Evolutionary conservation across 2,797 vertebrate species (phyloP), one percentile per base, ranked within the genome.

Genomic region (Ara ararauna): DNA sequence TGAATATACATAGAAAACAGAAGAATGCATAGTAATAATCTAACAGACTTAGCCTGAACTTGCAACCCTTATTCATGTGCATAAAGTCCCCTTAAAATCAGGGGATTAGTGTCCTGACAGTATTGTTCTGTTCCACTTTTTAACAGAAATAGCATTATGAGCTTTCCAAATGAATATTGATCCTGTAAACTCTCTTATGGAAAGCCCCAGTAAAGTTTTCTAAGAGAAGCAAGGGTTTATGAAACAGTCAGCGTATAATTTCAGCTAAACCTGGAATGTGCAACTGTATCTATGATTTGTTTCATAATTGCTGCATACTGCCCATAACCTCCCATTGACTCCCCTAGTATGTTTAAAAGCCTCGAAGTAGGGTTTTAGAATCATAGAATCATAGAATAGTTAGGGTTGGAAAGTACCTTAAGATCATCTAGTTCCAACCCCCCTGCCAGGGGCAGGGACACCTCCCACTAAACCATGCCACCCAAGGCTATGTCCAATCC

Each of bases 91-190:
- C 74, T 92, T 90, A 84, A 93, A 96, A 93, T 94, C 93, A 92
- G 51, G 9, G 54, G 80, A 94, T 96, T 94, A 96, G 56, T 2
- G 1, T 78, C 67, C 71, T 93, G 76, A 75, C 84, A 75, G 44
- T 72, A 78, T 91, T 94, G 91, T 68, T 93, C 66, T 94, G 23
- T 91, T 92, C 78, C 91, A 91, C 79, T 92, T 96, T 96, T 94
- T 95, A 96, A 88, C 61, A 62, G 77, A 97, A 96, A 96, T 56
- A 90, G 58, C 73, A 93, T 95, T 87, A 88, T 83, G 93, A 86
- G 79, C 78, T 89, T 96, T 94, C 90, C 70, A 94, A 95, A 94
- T 85, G 78, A 77, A 74, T 85, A 91, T 79, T 90, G 94, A 95
- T 94, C 88, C 82, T 84, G 60, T 90, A 87, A 96, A 92, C 86